Evolutionary conservation across 2,113 vertebrate species (phyloP).

Genomic region (Sitta europaea): DNA sequence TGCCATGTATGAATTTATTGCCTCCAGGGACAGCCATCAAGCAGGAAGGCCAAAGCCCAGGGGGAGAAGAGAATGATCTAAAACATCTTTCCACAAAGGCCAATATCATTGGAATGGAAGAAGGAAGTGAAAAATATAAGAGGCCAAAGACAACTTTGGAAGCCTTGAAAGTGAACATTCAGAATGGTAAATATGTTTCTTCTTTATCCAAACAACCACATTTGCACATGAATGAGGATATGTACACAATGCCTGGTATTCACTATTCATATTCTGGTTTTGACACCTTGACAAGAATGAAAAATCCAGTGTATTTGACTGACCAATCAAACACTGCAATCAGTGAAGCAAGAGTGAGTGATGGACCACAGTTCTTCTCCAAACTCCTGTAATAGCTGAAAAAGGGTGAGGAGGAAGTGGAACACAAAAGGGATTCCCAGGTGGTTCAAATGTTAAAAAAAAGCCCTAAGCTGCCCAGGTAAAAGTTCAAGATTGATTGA

Average conservation of each 20-base stretch:
- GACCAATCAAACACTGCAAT: not conserved
- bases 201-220: constrained; percentile 7
- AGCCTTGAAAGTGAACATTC: not conserved
- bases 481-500: not conserved
- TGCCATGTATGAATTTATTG: not conserved
- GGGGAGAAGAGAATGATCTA: not conserved
- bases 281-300: constrained; percentile 11
- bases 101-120: not conserved
- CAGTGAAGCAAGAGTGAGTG: constrained; percentile 5
- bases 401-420: not conserved
- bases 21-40: not conserved
- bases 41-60: not conserved
- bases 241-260: not conserved
- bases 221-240: constrained; percentile 29
- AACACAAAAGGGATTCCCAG: not conserved
- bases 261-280: not conserved
- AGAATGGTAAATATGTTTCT: constrained; percentile 41
- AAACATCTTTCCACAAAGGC: not conserved
- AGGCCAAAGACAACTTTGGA: not conserved
- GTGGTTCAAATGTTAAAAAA: not conserved
- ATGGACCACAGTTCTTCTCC: not conserved
- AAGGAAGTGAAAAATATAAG: not conserved
- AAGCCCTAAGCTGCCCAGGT: not conserved
- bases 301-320: not conserved
- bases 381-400: not conserved